Evolutionary conservation across 1,140 invertebrate genomes (phyloP), one percentile per base, ranked within the genome.

Genomic region (Cherax quadricarinatus): DNA sequence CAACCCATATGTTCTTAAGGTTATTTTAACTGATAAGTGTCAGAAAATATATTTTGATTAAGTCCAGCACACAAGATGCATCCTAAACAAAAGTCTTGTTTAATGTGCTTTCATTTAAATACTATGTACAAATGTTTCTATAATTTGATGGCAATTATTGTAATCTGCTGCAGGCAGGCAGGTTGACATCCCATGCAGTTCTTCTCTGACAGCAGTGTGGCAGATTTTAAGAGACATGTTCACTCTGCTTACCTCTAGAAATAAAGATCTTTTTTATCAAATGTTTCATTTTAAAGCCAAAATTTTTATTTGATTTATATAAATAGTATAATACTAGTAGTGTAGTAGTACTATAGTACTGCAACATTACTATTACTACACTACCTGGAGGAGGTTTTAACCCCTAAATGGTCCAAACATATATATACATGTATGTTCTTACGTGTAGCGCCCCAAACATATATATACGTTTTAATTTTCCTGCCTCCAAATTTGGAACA

Each of bases 121-220:
- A 7, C 30, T 75, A 30, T 75, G 70, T 75, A 30, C 70, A 75
- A 75, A 30, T 73, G 24, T 30, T 73, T 18, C 70, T 73, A 18
- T 30, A 75, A 75, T 75, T 75, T 75, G 24, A 75, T 6, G 6
- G 30, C n/a, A 16, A 7, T 21, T 75, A 30, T 75, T 75, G 6
- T n/a, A 24, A 75, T 75, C 70, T 75, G 70, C 70, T 75, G 70
- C 70, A 30, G 70, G 70, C 70, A 75, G 24, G 21, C 70, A 75
- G 70, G n/a, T 75, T 5, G 16, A 75, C 24, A 30, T 75, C 70
- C 70, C 70, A 21, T 30, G 4, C 6, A 75, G 30, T 41, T 75
- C 30, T 75, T 75, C 7, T 30, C n/a, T 75, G 5, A 30, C 30
- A 12, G 24, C 16, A 75, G 3, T 30, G 70, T 70, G 21, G 30